A percentile compares a stretch with the other conserved stretches of the same genome.
These are phyloP conservation scores for Silurus meridionalis DNA, from an alignment of 2,113 vertebrate genomes.

Conservation along the genomic window DNA sequence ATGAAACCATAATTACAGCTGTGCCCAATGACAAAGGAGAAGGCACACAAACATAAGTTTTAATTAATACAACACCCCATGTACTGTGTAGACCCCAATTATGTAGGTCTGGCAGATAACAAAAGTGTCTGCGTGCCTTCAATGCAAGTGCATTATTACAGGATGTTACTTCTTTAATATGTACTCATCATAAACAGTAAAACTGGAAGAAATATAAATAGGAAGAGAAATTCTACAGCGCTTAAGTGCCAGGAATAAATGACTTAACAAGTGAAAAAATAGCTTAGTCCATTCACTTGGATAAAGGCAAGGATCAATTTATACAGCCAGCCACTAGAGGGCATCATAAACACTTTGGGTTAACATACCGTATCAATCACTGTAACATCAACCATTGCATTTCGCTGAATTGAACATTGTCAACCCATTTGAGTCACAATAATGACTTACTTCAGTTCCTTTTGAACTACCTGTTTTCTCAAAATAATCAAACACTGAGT, in stretches of 20 bases:
- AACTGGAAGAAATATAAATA: not conserved
- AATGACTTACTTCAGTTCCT: not conserved
- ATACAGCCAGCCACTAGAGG: not conserved
- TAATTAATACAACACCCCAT: not conserved
- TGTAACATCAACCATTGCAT: not conserved
- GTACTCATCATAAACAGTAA: not conserved
- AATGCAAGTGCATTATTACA: not conserved
- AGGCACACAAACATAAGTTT: not conserved
- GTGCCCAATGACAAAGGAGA: not conserved
- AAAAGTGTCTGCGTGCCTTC: slow-evolving; percentile 1
- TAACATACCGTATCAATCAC: not conserved
- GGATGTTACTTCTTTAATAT: not conserved
- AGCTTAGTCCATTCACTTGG: not conserved
- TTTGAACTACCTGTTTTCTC: not conserved
- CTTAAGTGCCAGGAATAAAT: not conserved
- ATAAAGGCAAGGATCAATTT: not conserved
- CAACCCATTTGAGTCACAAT: not conserved
- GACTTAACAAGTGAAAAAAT: not conserved
- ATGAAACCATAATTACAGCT: not conserved
- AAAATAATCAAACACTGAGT: not conserved
- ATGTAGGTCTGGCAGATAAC: not conserved
- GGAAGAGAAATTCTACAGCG: not conserved
- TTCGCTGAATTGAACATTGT: not conserved
- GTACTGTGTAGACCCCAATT: not conserved
- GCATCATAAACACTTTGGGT: not conserved